Conservation (phyloP, 2,888 invertebrate genomes). For the Stenolophus ochropezus region DNA sequence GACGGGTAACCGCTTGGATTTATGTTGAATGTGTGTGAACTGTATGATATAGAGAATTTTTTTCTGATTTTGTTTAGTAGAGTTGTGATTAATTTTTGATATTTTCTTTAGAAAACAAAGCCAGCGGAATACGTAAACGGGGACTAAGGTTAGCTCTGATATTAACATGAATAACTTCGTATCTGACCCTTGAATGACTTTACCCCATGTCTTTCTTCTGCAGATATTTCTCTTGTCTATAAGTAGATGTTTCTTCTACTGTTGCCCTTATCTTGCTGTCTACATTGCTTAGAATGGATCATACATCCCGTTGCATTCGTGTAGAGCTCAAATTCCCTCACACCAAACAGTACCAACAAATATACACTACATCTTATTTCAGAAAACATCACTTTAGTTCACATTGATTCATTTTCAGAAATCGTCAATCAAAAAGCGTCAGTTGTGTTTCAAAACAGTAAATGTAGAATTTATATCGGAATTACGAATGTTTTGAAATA, state of each 20-base stretch:
- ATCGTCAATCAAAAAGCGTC: too few species aligned
- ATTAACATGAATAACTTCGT: constrained; percentile 50
- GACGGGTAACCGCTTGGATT: too few species aligned
- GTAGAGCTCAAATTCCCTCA: too few species aligned
- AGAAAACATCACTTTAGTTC: too few species aligned
- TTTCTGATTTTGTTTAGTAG: constrained; percentile 3
- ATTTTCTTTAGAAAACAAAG: constrained; percentile 57
- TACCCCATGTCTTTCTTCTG: not conserved
- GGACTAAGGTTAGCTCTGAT: constrained; percentile 57
- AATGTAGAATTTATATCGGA: too few species aligned
- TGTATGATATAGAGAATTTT: not conserved
- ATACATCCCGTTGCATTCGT: not conserved
- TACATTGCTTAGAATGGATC: not conserved
- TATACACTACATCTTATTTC: too few species aligned
- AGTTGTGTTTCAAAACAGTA: too few species aligned
- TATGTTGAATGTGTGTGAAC: too few species aligned
- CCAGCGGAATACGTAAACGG: constrained; percentile 54
- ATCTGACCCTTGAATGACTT: constrained; percentile 22
- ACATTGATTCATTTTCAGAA: too few species aligned
- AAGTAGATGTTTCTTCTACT: not conserved
- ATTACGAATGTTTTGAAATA: too few species aligned
- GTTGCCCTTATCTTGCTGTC: not conserved
- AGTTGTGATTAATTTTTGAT: constrained; percentile 48
- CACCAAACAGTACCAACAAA: too few species aligned
- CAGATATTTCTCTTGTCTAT: not conserved